Evolutionary conservation across 1,140 invertebrate species (phyloP).

Genomic region (Penaeus vannamei): DNA sequence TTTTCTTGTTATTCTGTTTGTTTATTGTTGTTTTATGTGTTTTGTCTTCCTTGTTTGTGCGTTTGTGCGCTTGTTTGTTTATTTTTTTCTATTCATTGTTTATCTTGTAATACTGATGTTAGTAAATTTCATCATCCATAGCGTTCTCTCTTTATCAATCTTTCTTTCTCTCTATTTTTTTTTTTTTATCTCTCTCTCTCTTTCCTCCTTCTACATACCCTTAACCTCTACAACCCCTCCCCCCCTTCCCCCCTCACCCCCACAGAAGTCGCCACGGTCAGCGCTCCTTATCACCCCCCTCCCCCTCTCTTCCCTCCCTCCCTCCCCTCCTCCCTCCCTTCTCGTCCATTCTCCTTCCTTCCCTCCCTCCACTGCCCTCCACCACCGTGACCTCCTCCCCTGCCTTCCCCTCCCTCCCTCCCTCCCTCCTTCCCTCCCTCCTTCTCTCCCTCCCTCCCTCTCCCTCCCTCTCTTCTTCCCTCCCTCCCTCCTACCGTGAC

Average conservation of each 20-base stretch:
- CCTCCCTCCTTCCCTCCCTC: neutral
- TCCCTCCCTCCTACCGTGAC: neutral
- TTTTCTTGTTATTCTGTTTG: too few relatives aligned
- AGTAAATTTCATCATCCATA: too few relatives aligned
- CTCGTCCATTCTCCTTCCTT: neutral
- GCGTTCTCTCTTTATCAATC: neutral
- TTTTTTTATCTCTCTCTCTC: neutral
- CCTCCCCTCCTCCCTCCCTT: neutral
- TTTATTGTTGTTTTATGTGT: too few relatives aligned
- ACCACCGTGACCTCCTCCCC: neutral
- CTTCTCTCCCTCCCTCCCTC: neutral
- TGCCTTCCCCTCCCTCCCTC: neutral
- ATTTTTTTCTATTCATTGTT: too few relatives aligned
- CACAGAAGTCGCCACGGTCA: too few relatives aligned
- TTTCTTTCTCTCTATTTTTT: neutral
- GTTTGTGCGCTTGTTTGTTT: too few relatives aligned
- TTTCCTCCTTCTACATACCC: neutral
- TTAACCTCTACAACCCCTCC: neutral
- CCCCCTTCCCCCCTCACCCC: neutral
- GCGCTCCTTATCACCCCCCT: neutral
- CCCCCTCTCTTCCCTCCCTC: neutral
- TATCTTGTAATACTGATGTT: too few relatives aligned
- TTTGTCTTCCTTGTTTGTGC: too few relatives aligned
- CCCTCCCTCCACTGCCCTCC: neutral
- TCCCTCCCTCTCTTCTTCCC: neutral